Conservation (phyloP, 2,888 invertebrate genomes). For the Luperina nickerlii region DNA sequence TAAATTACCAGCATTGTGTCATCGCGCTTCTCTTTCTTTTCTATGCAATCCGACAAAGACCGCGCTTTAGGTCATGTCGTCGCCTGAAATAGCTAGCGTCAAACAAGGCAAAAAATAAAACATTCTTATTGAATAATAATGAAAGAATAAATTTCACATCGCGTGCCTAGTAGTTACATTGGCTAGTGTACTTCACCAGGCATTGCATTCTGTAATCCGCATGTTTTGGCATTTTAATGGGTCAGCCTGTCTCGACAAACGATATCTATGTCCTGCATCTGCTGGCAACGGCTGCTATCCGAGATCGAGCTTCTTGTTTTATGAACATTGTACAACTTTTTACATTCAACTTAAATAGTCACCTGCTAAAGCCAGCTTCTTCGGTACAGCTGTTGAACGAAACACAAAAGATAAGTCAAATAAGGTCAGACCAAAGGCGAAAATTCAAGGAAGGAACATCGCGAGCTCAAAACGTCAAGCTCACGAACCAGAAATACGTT, state of each 20-base stretch:
- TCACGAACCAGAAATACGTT: slow-evolving; percentile 55
- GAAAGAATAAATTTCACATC: slow-evolving; percentile 39
- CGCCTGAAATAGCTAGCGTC: slow-evolving; percentile 7
- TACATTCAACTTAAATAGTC: slow-evolving; percentile 38
- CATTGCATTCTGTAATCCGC: slow-evolving; percentile 49
- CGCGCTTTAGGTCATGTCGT: too few species aligned
- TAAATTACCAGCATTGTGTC: too few species aligned
- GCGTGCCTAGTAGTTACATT: slow-evolving; percentile 40
- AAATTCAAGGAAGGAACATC: slow-evolving; percentile 48
- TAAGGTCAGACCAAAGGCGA: slow-evolving; percentile 40
- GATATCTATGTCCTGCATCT: slow-evolving; percentile 51
- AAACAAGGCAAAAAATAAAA: slow-evolving; percentile 26
- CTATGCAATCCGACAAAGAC: too few species aligned
- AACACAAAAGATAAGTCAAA: slow-evolving; percentile 39
- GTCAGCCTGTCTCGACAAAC: slow-evolving; percentile 38
- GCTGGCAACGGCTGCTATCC: slow-evolving; percentile 45
- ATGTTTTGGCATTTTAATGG: slow-evolving; percentile 56
- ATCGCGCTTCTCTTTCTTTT: too few species aligned
- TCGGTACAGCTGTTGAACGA: slow-evolving; percentile 46
- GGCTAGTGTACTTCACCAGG: slow-evolving; percentile 26
- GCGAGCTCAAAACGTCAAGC: slow-evolving; percentile 31
- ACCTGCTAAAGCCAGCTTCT: slow-evolving; percentile 45
- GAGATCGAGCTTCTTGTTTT: slow-evolving; percentile 49
- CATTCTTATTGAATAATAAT: slow-evolving; percentile 37
- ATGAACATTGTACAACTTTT: slow-evolving; percentile 47